Evolutionary conservation across 2,888 invertebrate species (phyloP).

Genomic region (Caenorhabditis macrosperma): DNA sequence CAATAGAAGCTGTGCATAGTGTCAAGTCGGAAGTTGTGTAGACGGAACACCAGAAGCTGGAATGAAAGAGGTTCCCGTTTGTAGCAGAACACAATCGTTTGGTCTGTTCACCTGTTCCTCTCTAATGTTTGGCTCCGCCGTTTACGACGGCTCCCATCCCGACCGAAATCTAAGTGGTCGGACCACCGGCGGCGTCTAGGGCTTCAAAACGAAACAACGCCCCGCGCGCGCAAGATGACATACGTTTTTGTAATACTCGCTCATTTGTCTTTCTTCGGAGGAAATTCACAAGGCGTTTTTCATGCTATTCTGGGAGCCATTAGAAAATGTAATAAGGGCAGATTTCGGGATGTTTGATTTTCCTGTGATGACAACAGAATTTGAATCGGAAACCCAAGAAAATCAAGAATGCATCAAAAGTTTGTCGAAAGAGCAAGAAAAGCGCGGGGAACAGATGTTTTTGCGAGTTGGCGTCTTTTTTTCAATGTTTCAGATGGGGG

Average conservation of each 20-base stretch:
- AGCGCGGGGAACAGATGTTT: slow-evolving; percentile 17
- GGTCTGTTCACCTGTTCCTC: background rate
- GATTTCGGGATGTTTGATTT: background rate
- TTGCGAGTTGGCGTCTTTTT: slow-evolving; percentile 7
- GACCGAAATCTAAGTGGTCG: slow-evolving; percentile 2
- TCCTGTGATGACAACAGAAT: slow-evolving; percentile 2
- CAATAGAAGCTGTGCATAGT: slow-evolving; percentile 83
- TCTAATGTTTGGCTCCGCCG: background rate
- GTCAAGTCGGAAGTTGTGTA: slow-evolving; percentile 83
- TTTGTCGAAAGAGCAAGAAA: slow-evolving; percentile 7
- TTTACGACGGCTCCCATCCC: background rate
- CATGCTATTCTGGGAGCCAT: background rate
- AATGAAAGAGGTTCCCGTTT: slow-evolving; percentile 1
- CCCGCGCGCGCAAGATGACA: slow-evolving; percentile 29
- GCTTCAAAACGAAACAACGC: slow-evolving; percentile 3
- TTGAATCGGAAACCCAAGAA: slow-evolving; percentile 5
- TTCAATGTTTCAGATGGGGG: slow-evolving; percentile 27
- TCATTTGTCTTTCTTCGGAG: slow-evolving; percentile 56
- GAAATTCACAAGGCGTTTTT: slow-evolving; percentile 22
- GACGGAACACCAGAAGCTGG: slow-evolving; percentile 81
- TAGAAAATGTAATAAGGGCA: background rate
- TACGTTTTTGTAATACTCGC: slow-evolving; percentile 54
- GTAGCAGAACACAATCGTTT: background rate
- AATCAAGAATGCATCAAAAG: slow-evolving; percentile 33
- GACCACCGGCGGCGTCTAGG: slow-evolving; percentile 27